Base-by-base conservation (phyloP, 2,113 vertebrate species). In the Stigmatopora argus region DNA sequence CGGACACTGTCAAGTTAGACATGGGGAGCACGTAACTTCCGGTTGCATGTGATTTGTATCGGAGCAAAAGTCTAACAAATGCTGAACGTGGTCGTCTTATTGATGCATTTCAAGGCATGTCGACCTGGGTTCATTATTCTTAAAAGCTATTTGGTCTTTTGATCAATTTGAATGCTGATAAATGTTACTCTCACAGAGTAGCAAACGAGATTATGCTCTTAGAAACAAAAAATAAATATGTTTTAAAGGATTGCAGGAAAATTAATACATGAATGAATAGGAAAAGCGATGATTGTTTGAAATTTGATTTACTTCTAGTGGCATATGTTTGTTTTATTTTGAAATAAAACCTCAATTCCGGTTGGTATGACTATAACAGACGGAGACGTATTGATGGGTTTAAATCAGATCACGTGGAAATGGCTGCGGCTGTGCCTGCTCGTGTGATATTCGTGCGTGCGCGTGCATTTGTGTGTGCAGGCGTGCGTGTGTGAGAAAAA, bases 341-440 rank as follows among this genome's bases (percentile, higher is more conserved):
- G 72, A 76, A 79, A 78, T 17, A 0, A 3, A 12, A 11, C 3
- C 1, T 4, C 26, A 4, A 0, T 57, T 60, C 73, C 52, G 49
- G 57, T 74, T 59, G 49, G 7, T 45, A 17, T 35, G 63, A 51
- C 62, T 5, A 62, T 52, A 31, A 64, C 48, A 67, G 19, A 52
- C 23, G 66, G 62, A 38, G 45, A 14, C 4, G 21, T 12, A 57
- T 46, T 1, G 3, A 21, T 11, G 3, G 49, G 4, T 11, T 10
- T 21, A 44, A 61, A 61, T 21, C n/a, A 7, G 0, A 13, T 82
- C 83, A 87, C 85, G 81, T 89, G 85, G 77, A 8, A 4, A 71
- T 31, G n/a, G 48, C 77, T 64, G 79, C 74, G 78, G 71, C 69
- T 10, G 23, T 62, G 34, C 9, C 2, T 49, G 21, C 13, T 13